phyloP scores from a whole-genome alignment of 2,797 vertebrate genomes.

The Diplodus puntazzo region DNA sequence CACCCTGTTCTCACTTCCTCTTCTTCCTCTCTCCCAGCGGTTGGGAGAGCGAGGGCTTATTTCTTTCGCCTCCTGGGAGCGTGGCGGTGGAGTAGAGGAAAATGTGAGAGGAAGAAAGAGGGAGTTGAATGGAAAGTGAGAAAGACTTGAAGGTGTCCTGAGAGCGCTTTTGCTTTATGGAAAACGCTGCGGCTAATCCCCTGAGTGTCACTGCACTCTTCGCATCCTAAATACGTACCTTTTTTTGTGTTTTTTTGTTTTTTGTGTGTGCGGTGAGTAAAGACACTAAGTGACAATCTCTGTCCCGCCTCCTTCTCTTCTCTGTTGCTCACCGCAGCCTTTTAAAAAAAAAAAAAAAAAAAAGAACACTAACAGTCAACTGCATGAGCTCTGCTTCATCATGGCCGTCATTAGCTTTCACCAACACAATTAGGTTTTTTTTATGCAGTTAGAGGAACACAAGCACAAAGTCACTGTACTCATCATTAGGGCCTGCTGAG shows the following conservation, averaged over 20 bases:
- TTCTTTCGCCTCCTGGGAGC: constrained; percentile 72
- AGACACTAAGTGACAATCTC: constrained; percentile 51
- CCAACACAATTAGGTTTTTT: constrained; percentile 48
- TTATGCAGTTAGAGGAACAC: constrained; percentile 25
- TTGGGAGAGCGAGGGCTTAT: constrained; percentile 51
- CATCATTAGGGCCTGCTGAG: constrained; percentile 54
- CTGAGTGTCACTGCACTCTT: constrained; percentile 66
- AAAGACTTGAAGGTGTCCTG: constrained; percentile 75
- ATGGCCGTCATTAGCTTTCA: constrained; percentile 57
- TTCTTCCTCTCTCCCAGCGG: constrained; percentile 51
- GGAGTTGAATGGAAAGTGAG: constrained; percentile 70
- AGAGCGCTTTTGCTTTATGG: constrained; percentile 66
- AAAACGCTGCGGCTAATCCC: constrained; percentile 75
- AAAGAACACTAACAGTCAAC: constrained; percentile 32
- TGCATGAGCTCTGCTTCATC: constrained; percentile 40
- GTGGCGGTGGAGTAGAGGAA: constrained; percentile 62
- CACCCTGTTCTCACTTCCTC: constrained; percentile 67
- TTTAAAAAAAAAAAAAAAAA: constrained; percentile 31
- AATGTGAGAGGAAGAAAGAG: constrained; percentile 63
- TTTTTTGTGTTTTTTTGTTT: neutral
- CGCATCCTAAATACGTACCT: constrained; percentile 70
- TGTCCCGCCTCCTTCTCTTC: neutral
- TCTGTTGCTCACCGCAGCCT: constrained; percentile 11
- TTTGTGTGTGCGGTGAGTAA: constrained; percentile 42
- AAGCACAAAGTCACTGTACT: constrained; percentile 29